phyloP scores from a whole-genome alignment of 2,113 vertebrate genomes.

The Picathartes gymnocephalus region DNA sequence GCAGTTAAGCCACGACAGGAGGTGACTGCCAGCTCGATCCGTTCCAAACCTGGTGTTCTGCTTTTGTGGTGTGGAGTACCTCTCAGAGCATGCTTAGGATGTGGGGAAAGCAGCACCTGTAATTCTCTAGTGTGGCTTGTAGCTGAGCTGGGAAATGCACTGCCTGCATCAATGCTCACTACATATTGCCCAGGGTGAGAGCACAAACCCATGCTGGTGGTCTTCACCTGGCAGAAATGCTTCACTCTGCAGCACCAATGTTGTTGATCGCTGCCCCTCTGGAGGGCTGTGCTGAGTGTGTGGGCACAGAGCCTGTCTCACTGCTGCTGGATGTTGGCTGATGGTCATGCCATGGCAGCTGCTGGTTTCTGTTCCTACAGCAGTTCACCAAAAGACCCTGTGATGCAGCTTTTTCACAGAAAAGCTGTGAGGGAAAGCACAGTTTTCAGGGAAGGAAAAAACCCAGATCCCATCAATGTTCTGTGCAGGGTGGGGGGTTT shows the following conservation, averaged over 20 bases:
- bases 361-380: not conserved
- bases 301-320: not conserved
- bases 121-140: not conserved
- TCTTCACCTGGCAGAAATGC: not conserved
- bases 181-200: not conserved
- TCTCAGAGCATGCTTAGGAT: not conserved
- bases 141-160: not conserved
- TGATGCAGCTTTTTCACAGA: not conserved
- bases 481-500: not conserved
- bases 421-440: not conserved
- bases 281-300: not conserved
- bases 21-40: not conserved
- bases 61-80: not conserved
- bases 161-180: not conserved
- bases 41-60: not conserved
- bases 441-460: not conserved
- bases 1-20: rapidly evolving
- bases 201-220: not conserved
- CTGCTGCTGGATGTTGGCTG: not conserved
- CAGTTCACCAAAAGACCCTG: not conserved
- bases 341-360: not conserved
- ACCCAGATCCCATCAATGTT: not conserved
- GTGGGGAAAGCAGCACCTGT: not conserved
- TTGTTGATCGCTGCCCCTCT: not conserved
- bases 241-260: not conserved